phyloP scores from a whole-genome alignment of 2,113 vertebrate genomes.

The Plectropomus leopardus region DNA sequence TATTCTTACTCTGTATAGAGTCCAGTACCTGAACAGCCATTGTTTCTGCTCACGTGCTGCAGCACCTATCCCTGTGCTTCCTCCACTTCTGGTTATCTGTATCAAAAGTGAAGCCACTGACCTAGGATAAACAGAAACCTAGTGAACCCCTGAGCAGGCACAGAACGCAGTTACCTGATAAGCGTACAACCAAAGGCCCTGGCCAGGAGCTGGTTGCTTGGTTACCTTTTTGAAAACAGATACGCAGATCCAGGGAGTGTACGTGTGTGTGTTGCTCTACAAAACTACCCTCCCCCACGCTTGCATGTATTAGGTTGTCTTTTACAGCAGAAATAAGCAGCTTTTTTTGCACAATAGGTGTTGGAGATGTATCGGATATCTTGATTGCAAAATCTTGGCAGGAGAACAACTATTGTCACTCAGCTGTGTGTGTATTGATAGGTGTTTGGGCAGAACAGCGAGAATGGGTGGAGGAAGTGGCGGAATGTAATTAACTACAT shows the following conservation, averaged over 20 bases:
- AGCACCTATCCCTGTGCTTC: conserved; percentile 17
- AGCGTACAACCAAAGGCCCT: conserved; percentile 62
- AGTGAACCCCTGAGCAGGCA: conserved; percentile 45
- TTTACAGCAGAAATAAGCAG: conserved; percentile 6
- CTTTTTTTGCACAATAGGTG: conserved; percentile 1
- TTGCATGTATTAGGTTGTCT: conserved; percentile 16
- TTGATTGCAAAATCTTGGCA: neutral
- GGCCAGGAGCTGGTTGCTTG: conserved; percentile 79
- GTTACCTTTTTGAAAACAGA: conserved; percentile 82
- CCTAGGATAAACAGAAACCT: conserved; percentile 50
- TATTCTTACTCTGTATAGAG: neutral
- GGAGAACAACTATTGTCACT: neutral
- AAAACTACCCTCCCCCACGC: conserved; percentile 57
- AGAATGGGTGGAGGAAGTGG: no score
- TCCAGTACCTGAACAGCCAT: neutral
- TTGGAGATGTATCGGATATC: neutral
- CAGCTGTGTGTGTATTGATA: neutral
- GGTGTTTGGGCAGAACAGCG: neutral
- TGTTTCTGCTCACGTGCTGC: neutral
- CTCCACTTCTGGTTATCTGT: conserved; percentile 19
- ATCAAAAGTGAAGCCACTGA: conserved; percentile 46
- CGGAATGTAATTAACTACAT: no score
- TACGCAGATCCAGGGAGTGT: conserved; percentile 41
- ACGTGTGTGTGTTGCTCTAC: conserved; percentile 19
- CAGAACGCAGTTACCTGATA: conserved; percentile 80